Evolutionary conservation across 2,888 invertebrate genomes (phyloP), one percentile per base, ranked within the genome.

Genomic region (Drosophila emarginata): DNA sequence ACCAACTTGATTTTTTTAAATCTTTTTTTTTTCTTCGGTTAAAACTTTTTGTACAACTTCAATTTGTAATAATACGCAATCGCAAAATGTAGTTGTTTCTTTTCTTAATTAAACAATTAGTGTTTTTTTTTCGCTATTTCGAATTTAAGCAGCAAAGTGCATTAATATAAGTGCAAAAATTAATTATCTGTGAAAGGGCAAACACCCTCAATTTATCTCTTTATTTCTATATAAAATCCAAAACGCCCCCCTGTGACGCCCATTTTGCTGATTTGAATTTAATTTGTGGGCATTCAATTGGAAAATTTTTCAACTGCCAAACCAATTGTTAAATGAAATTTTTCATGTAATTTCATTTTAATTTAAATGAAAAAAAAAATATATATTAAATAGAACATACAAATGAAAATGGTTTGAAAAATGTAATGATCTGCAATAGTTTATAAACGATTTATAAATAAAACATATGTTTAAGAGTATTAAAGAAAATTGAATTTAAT

Each of bases 151-250:
- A 40, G 36, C 61, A 68, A 81, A 85, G 74, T 79, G 82, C 67
- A 76, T 76, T 81, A 57, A 62, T 81, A 81, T 87, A 67, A 85
- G 82, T 81, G 68, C 65, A 58, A 72, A 45, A 76, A 81, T 87
- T 87, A 81, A 81, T 81, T 79, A 77, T 72, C 65, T 68, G 15
- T 11, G 37, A 52, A 53, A 60, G 57, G 37, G 57, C 64, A 61
- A 40, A 45, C 52, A 52, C 26, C 9, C 52, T 18, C 54, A 18
- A 57, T 54, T 58, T 45, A 14, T 11, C 26, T 21, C 15, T 40
- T 45, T 56, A 60, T 67, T 39, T 50, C 11, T 45, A 15, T 15
- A 21, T 21, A 5, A 9, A 32, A 64, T 65, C 60, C 59, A 54
- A 61, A 52, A 68, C 59, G 72, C 68, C 80, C 59, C 66, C 64